A percentile compares a stretch with the other conserved stretches of the same genome.
phyloP scores from a whole-genome alignment of 2,888 invertebrate genomes.

The Parnassius orleans region DNA sequence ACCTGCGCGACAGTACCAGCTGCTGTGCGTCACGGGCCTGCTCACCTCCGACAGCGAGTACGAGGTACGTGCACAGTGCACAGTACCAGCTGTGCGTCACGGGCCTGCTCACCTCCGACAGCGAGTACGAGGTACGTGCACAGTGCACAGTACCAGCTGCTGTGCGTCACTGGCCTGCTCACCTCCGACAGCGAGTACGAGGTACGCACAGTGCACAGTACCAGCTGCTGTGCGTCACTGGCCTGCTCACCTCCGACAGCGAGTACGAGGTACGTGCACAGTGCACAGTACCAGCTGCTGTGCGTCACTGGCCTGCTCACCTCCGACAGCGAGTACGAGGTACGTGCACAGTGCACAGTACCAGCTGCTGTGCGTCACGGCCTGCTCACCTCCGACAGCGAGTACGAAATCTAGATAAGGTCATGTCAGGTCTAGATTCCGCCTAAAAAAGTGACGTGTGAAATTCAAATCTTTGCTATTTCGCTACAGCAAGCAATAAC shows the following conservation, averaged over 20 bases:
- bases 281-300: slow-evolving; percentile 90
- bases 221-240: slow-evolving; percentile 77
- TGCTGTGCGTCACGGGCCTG: slow-evolving; percentile 88
- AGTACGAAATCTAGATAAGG: too few species aligned
- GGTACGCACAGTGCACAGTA: slow-evolving; percentile 56
- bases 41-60: slow-evolving; percentile 87
- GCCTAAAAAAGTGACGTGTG: too few species aligned
- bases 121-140: slow-evolving; percentile 85
- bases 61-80: slow-evolving; percentile 74
- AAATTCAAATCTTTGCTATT: too few species aligned
- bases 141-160: slow-evolving; percentile 89
- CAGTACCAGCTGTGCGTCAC: slow-evolving; percentile 93
- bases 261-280: slow-evolving; percentile 85
- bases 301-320: slow-evolving; percentile 84
- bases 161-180: slow-evolving; percentile 88
- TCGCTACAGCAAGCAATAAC: too few species aligned
- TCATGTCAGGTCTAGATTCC: too few species aligned
- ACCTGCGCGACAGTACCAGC: slow-evolving; percentile 92
- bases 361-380: too few species aligned
- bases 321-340: too few species aligned
- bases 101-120: slow-evolving; percentile 86
- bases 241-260: slow-evolving; percentile 85
- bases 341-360: too few species aligned
- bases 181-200: slow-evolving; percentile 86
- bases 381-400: too few species aligned